A percentile compares a stretch with the other conserved stretches of the same genome.
phyloP scores from a whole-genome alignment of 2,113 vertebrate genomes.

The Cyprichromis sp. region DNA sequence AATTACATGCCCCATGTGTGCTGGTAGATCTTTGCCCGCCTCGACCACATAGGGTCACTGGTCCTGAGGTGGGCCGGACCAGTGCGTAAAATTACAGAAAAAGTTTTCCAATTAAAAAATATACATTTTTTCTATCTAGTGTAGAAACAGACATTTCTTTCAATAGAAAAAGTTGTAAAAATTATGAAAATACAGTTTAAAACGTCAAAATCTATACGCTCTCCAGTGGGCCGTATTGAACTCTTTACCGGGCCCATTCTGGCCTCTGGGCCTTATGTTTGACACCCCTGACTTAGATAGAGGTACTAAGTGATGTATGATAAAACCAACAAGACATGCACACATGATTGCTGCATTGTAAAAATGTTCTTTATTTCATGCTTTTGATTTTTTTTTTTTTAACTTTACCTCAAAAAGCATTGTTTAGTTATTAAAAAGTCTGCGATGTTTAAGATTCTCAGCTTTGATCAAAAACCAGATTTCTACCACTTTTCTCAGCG shows the following conservation, averaged over 20 bases:
- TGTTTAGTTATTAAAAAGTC: not conserved
- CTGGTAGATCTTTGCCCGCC: not conserved
- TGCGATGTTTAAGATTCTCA: not conserved
- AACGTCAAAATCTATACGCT: not conserved
- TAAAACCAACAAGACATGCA: not conserved
- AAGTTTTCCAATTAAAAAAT: not conserved
- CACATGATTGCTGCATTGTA: not conserved
- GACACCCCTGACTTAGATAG: accelerated
- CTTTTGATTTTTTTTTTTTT: not conserved
- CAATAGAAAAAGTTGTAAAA: not conserved
- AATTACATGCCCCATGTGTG: not conserved
- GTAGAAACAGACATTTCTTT: not conserved
- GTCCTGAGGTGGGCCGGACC: not conserved
- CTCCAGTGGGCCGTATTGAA: not conserved
- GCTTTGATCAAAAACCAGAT: not conserved
- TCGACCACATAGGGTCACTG: not conserved
- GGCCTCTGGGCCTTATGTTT: not conserved
- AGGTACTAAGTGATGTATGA: not conserved
- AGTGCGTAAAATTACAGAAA: not conserved
- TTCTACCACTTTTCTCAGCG: not conserved
- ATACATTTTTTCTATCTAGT: accelerated
- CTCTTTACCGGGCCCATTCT: accelerated
- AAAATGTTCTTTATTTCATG: not conserved
- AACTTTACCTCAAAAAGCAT: not conserved
- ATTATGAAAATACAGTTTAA: not conserved